Base-by-base conservation (phyloP, 2,797 vertebrate genomes). In the Pagetopsis macropterus region DNA sequence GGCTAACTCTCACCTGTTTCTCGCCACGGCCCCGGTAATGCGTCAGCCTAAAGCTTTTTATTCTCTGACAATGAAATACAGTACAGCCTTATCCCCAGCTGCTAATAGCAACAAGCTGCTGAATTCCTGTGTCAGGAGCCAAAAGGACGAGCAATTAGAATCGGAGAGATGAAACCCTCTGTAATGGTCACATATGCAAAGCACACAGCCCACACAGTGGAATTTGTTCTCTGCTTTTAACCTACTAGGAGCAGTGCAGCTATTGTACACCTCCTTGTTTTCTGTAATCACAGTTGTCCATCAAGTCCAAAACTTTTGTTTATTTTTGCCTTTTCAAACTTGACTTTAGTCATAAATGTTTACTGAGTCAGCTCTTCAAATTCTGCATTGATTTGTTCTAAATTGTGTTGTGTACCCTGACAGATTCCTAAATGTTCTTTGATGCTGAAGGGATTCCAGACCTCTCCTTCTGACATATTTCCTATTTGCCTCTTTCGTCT, bases 101-200 rank as follows among this genome's bases (percentile, higher is more conserved):
- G 76, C 71, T 88, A 85, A 87, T 83, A 57, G 71, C 70, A 89
- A 86, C 82, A 88, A 80, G 65, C 73, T 81, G 79, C 70, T 72
- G 64, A 82, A 81, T 69, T 76, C 76, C 62, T 87, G 44, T 40
- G 57, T 49, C 64, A 21, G 33, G 52, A 83, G 72, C 60, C 66
- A 81, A 82, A 59, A 71, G 65, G 21, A 77, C 21, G 60, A 58
- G 21, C 27, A 70, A 41, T 71, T 51, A 27, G 27, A 27, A 27
- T 27, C 4, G 27, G 27, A 27, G 27, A 27, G 27, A 27, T 27
- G 23, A 23, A 23, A 23, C 23, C 23, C 23, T 23, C 23, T 23
- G 23, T 27, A 27, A 27, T 27, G 27, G 27, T 27, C 27, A 27
- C 27, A 27, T 3, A 23, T 23, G 23, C 27, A 27, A 27, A 27